Evolutionary conservation across 1,140 invertebrate species (phyloP).

Genomic region (Pachyrhynchus sulphureomaculatus): DNA sequence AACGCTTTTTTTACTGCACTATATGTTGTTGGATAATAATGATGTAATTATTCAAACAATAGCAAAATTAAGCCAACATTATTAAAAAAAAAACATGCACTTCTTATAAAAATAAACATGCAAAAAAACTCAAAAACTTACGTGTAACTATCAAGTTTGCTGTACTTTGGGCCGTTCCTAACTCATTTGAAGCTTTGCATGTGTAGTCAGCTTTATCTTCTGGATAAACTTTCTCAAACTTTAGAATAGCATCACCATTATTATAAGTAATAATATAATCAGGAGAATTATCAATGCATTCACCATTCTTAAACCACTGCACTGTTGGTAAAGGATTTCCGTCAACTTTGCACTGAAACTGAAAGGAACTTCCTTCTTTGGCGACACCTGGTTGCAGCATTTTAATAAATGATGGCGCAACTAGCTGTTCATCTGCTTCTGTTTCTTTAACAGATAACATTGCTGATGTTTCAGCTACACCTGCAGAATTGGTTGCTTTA

Average conservation of each 20-base stretch:
- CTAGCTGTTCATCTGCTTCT: slow-evolving; percentile 64
- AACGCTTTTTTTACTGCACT: too few species aligned
- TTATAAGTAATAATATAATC: slow-evolving; percentile 69
- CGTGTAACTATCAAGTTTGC: slow-evolving; percentile 58
- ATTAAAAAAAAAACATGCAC: too few species aligned
- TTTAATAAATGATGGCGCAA: slow-evolving; percentile 64
- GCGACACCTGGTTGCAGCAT: slow-evolving; percentile 63
- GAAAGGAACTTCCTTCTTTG: slow-evolving; percentile 65
- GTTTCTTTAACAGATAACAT: slow-evolving; percentile 75
- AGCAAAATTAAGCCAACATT: too few species aligned
- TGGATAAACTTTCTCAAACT: slow-evolving; percentile 60
- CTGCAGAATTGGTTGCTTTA: slow-evolving; percentile 67
- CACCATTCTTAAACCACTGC: slow-evolving; percentile 75
- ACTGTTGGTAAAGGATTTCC: slow-evolving; percentile 77
- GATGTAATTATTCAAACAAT: too few species aligned
- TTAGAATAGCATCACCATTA: slow-evolving; percentile 64
- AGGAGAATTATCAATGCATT: slow-evolving; percentile 71
- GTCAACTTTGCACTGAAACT: slow-evolving; percentile 70
- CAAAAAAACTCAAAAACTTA: too few species aligned
- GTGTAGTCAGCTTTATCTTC: slow-evolving; percentile 65
- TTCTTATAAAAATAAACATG: too few species aligned
- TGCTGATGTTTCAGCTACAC: slow-evolving; percentile 72
- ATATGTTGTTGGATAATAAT: too few species aligned
- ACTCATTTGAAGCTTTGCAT: slow-evolving; percentile 69
- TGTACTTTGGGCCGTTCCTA: slow-evolving; percentile 64